Conservation (phyloP, 2,888 invertebrate genomes). For the Ethmia dodecea region DNA sequence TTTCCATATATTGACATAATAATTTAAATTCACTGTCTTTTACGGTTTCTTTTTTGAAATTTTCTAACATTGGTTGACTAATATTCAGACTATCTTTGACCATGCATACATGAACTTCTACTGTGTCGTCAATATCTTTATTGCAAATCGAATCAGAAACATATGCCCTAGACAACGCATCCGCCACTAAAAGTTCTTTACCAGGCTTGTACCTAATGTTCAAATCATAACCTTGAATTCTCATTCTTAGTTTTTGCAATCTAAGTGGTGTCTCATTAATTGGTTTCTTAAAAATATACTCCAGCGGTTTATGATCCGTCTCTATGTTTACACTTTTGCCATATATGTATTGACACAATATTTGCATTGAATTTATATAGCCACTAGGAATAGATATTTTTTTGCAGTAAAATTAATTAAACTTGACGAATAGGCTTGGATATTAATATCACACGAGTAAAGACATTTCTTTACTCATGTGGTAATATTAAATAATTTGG, state of each 20-base stretch:
- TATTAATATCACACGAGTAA: no score
- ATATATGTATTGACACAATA: constrained; percentile 17
- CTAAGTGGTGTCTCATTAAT: constrained; percentile 13
- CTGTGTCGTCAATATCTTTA: constrained; percentile 8
- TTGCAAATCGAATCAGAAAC: constrained; percentile 10
- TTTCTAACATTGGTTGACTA: constrained; percentile 6
- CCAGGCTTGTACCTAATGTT: constrained; percentile 15
- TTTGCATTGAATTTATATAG: no score
- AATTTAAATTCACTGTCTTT: constrained; percentile 2
- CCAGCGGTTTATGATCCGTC: constrained; percentile 20
- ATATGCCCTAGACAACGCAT: constrained; percentile 13
- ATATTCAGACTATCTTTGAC: constrained; percentile 5
- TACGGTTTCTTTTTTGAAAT: constrained; percentile 8
- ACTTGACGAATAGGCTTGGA: no score
- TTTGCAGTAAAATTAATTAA: no score
- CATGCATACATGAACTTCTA: constrained; percentile 12
- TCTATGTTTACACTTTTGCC: constrained; percentile 17
- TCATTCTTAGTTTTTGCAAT: constrained; percentile 16
- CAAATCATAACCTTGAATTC: constrained; percentile 15
- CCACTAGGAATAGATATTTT: no score
- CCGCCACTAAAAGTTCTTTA: constrained; percentile 16
- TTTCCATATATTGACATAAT: constrained; percentile 2
- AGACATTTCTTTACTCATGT: no score
- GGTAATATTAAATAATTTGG: no score
- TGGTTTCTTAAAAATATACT: constrained; percentile 16